Evolutionary conservation across 2,888 invertebrate species (phyloP).

Genomic region (Coelopa pilipes): DNA sequence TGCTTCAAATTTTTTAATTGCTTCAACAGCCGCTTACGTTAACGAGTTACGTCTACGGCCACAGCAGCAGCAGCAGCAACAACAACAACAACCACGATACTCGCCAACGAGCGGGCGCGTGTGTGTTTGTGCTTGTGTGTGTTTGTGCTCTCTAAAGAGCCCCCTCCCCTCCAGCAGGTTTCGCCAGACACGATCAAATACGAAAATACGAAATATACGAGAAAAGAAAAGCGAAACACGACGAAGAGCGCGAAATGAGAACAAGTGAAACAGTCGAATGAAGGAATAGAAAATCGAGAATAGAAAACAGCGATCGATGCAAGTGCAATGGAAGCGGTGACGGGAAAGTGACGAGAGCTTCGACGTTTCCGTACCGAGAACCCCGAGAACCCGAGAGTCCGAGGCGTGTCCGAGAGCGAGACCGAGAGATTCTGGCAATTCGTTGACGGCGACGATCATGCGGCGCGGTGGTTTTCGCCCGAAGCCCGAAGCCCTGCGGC

Average conservation of each 20-base stretch:
- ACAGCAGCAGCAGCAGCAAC: neutral
- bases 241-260: neutral
- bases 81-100: neutral
- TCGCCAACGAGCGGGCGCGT: too few species aligned
- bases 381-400: too few species aligned
- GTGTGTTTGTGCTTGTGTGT: neutral
- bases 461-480: too few species aligned
- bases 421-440: too few species aligned
- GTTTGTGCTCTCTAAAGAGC: too few species aligned
- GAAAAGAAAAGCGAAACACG: neutral
- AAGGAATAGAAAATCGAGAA: too few species aligned
- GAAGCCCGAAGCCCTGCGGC: neutral
- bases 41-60: slow-evolving; percentile 1
- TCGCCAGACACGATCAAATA: neutral
- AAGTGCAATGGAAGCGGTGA: too few species aligned
- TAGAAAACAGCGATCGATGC: too few species aligned
- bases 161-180: neutral
- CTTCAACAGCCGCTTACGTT: neutral
- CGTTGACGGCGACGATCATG: too few species aligned
- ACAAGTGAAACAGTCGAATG: neutral
- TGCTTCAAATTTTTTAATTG: slow-evolving; percentile 6
- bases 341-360: too few species aligned
- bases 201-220: neutral
- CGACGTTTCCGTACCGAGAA: too few species aligned
- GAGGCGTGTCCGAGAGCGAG: too few species aligned